Conservation (phyloP, 2,888 invertebrate genomes). For the Ecliptopera silaceata region DNA sequence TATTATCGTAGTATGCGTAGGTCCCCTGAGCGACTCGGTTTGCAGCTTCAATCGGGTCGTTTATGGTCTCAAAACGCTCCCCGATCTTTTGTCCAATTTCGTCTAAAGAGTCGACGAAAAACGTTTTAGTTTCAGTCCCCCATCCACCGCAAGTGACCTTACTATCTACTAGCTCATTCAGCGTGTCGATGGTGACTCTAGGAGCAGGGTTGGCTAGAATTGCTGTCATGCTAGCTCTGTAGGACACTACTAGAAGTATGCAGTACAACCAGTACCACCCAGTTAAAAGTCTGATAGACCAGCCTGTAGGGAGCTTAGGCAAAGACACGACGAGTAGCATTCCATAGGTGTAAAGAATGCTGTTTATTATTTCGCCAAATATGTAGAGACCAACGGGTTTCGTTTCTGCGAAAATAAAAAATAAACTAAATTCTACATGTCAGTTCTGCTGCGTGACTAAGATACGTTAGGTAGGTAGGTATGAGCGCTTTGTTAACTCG, state of each 20-base stretch:
- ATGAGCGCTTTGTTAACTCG: neutral
- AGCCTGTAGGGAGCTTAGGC: constrained; percentile 89
- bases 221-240: constrained; percentile 93
- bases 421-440: constrained; percentile 11
- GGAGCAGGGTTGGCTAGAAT: constrained; percentile 90
- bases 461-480: neutral
- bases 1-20: constrained; percentile 92
- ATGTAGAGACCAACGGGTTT: constrained; percentile 84
- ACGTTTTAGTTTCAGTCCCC: constrained; percentile 86
- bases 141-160: constrained; percentile 87
- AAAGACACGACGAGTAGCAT: constrained; percentile 91
- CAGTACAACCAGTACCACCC: constrained; percentile 96
- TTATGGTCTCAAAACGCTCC: constrained; percentile 84
- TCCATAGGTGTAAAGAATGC: constrained; percentile 90
- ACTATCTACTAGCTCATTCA: constrained; percentile 86
- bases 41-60: constrained; percentile 85
- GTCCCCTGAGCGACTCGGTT: constrained; percentile 86
- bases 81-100: constrained; percentile 86
- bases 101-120: constrained; percentile 88
- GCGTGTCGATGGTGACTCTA: constrained; percentile 90
- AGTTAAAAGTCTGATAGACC: constrained; percentile 91
- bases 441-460: neutral
- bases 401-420: constrained; percentile 56
- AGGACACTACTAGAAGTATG: constrained; percentile 89
- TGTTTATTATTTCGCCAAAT: constrained; percentile 88